These are phyloP conservation scores for Gymnoscopelus braueri DNA, from an alignment of 2,797 vertebrate genomes.

Conservation along the genomic window DNA sequence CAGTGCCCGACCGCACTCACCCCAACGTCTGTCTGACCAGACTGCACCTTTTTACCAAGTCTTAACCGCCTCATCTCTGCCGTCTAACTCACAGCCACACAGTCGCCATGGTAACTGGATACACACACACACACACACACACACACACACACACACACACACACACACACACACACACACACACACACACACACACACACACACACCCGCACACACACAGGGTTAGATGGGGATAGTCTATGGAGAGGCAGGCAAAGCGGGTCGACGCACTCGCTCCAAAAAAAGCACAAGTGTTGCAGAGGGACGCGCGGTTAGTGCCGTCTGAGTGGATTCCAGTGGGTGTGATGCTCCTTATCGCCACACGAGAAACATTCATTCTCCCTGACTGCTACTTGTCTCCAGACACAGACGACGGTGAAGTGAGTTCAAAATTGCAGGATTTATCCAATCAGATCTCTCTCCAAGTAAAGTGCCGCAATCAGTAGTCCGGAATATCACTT, in stretches of 20 bases:
- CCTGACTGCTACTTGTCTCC: too few relatives aligned
- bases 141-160: conserved; percentile 1
- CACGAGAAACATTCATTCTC: conserved; percentile 2
- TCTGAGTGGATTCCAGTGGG: conserved; percentile 63
- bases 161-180: conserved; percentile 34
- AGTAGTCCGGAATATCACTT: too few relatives aligned
- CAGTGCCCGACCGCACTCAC: conserved; percentile 68
- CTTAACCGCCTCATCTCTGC: conserved; percentile 44
- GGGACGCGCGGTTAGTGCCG: conserved; percentile 67
- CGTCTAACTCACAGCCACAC: conserved; percentile 74
- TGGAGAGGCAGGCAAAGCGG: conserved; percentile 68
- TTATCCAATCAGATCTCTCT: too few relatives aligned
- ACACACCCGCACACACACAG: conserved; percentile 47
- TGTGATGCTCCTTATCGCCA: too few relatives aligned
- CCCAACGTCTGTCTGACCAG: conserved; percentile 77
- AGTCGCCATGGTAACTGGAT: conserved; percentile 85
- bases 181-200: conserved; percentile 45
- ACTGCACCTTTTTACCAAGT: conserved; percentile 69
- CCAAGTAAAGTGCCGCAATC: too few relatives aligned
- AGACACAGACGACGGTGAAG: not conserved
- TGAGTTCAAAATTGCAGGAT: too few relatives aligned
- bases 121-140: conserved; percentile 39
- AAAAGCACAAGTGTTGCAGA: conserved; percentile 67
- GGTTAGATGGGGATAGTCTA: conserved; percentile 78
- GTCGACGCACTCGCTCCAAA: conserved; percentile 69